Conservation (phyloP, 1,140 invertebrate genomes). For the Zaprionus vittiger region DNA sequence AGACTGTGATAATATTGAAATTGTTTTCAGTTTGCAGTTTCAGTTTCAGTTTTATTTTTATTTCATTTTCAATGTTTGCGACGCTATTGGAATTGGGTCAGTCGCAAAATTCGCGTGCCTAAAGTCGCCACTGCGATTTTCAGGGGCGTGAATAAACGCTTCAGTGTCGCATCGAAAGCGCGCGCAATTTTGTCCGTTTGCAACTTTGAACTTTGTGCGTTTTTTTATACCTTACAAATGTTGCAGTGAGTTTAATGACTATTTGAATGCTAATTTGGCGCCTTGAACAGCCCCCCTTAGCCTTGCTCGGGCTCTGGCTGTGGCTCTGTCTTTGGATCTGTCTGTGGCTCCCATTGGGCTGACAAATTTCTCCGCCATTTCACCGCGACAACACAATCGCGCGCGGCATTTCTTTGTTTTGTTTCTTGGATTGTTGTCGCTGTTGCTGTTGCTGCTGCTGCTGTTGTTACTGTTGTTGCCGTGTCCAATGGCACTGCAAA, state of each 20-base stretch:
- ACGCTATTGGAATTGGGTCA: conserved; percentile 74
- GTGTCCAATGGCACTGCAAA: conserved; percentile 42
- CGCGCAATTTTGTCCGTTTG: conserved; percentile 37
- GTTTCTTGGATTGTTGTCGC: not conserved
- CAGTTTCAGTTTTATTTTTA: conserved; percentile 48
- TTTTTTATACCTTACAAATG: conserved; percentile 3
- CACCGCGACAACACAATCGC: conserved; percentile 43
- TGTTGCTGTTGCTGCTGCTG: not conserved
- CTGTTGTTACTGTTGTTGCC: conserved; percentile 8
- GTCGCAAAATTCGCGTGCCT: conserved; percentile 72
- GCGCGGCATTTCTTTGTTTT: conserved; percentile 34
- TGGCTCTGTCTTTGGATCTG: too few relatives aligned
- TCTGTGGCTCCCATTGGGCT: conserved; percentile 44
- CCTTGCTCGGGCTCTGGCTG: conserved; percentile 20
- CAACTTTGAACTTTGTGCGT: conserved; percentile 52
- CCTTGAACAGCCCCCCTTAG: conserved; percentile 40
- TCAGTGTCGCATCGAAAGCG: conserved; percentile 36
- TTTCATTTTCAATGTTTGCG: conserved; percentile 73
- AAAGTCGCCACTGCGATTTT: conserved; percentile 44
- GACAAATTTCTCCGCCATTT: conserved; percentile 79
- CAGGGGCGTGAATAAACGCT: conserved; percentile 52
- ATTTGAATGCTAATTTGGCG: conserved; percentile 31
- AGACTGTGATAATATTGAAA: conserved; percentile 12
- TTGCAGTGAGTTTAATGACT: conserved; percentile 14
- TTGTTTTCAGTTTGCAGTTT: conserved; percentile 2